A percentile compares a stretch with the other conserved stretches of the same genome.
These are phyloP conservation scores for Presbytis comata DNA, from an alignment of 2,797 vertebrate genomes.

Conservation along the genomic window DNA sequence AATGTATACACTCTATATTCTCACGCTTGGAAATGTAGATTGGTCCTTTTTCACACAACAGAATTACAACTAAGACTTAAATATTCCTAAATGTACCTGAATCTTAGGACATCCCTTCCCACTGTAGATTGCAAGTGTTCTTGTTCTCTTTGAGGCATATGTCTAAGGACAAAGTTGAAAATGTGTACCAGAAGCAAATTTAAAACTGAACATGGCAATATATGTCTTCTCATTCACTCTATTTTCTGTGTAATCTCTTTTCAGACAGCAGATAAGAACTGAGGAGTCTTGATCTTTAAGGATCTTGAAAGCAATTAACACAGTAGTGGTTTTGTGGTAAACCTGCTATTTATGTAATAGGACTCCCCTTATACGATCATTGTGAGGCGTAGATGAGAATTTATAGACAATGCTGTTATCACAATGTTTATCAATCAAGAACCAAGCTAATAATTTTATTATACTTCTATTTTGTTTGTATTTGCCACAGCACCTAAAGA, in stretches of 20 bases:
- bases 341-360: neutral
- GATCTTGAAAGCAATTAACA: neutral
- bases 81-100: neutral
- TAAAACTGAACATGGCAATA: neutral
- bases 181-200: neutral
- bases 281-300: neutral
- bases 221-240: neutral
- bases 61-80: neutral
- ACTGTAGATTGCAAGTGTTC: neutral
- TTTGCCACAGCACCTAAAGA: neutral
- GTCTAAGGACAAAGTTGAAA: neutral
- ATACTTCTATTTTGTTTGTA: neutral
- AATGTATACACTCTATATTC: neutral
- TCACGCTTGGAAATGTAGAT: neutral
- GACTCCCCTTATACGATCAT: neutral
- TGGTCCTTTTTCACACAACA: neutral
- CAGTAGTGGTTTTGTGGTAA: neutral
- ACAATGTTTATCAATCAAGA: neutral
- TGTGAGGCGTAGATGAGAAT: neutral
- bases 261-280: neutral
- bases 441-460: neutral
- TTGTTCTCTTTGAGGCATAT: neutral
- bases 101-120: neutral
- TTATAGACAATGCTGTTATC: neutral
- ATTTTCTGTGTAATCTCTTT: neutral